phyloP scores from a whole-genome alignment of 1,140 invertebrate genomes.

The Rhopalosiphum padi region DNA sequence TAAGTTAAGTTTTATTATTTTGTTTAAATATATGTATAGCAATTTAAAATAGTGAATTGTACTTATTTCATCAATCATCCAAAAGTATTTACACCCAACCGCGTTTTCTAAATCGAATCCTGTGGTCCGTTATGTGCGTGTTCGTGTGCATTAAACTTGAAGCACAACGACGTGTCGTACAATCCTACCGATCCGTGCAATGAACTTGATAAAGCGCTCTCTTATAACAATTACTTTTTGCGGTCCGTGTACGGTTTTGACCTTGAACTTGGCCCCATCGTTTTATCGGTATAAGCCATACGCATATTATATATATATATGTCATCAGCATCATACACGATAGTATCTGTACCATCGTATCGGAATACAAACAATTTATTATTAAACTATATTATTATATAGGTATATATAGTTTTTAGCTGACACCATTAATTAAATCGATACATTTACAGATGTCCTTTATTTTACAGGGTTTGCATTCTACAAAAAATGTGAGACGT shows the following conservation, averaged over 20 bases:
- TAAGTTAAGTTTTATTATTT: background rate
- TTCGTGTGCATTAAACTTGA: background rate
- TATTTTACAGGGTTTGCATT: background rate
- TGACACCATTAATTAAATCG: background rate
- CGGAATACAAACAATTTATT: background rate
- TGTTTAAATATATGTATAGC: background rate
- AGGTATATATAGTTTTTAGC: too few relatives aligned
- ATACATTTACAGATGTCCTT: background rate
- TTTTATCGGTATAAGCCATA: background rate
- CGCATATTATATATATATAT: background rate
- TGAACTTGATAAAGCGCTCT: slow-evolving; percentile 22
- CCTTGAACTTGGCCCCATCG: slow-evolving; percentile 43
- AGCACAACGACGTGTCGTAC: background rate
- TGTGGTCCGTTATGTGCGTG: background rate
- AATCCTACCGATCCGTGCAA: background rate
- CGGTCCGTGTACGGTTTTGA: background rate
- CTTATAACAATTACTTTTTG: slow-evolving; percentile 30
- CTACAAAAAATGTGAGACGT: background rate
- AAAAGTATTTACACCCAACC: background rate
- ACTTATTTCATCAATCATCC: background rate
- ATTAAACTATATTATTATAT: background rate
- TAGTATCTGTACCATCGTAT: background rate
- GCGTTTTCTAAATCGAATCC: background rate
- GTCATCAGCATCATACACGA: background rate
- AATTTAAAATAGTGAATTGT: background rate